Evolutionary conservation across 2,888 invertebrate genomes (phyloP), one percentile per base, ranked within the genome.

Genomic region (Noctua janthina): DNA sequence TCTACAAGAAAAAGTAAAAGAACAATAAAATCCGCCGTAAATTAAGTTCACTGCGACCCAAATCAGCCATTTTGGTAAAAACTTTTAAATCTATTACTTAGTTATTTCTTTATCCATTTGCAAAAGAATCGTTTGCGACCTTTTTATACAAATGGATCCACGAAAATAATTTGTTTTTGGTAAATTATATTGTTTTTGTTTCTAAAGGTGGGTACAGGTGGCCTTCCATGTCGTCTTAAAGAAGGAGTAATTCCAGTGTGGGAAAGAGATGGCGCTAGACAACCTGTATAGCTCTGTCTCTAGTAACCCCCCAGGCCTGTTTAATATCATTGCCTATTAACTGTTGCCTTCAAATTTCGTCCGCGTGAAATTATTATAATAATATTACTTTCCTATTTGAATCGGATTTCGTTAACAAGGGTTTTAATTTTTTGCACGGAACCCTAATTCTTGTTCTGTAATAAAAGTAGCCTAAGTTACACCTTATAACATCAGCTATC

Each of bases 41-140:
- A 86, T 86, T 78, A 74, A 79, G 46, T 74, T 74, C 43, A 72
- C 29, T 20, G 69, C 72, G 77, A 79, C 79, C 76, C 75, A 59
- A 75, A 64, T 67, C 76, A 69, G 72, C 35, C 68, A 62, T 73
- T 79, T 74, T 75, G 72, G 62, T n/a, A 8, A 13, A 43, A 85
- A 85, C 73, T 87, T 85, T 85, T 83, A 56, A 83, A 87, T 79
- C 43, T 77, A 79, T 77, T 79, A 79, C 83, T 66, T 78, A 5
- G 46, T 68, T 46, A 68, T 68, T 86, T 69, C 77, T 76, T 76
- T 71, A 71, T 74, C 64, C 67, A 68, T 83, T 85, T 59, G 43
- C 23, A 23, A 76, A 64, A 17, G 23, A 76, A 56, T 39, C 67
- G 62, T 70, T 68, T 62, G 23, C 8, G 39, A 62, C 54, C 66